Percentiles rank a stretch among this genome's conserved stretches.
These are phyloP conservation scores for Solen grandis DNA, from an alignment of 1,140 invertebrate species.

Conservation along the genomic window DNA sequence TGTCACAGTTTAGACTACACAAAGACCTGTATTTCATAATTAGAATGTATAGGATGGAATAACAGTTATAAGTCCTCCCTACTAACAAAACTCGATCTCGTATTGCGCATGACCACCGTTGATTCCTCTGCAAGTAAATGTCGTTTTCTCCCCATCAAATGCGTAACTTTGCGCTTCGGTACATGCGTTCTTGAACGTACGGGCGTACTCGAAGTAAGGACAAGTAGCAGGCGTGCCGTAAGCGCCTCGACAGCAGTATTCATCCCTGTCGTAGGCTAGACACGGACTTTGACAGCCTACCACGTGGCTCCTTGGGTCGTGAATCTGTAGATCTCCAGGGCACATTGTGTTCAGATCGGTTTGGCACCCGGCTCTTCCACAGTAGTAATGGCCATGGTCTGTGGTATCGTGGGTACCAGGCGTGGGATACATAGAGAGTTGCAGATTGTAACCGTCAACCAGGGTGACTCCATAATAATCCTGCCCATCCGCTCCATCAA, in stretches of 20 bases:
- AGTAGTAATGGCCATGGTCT: constrained; percentile 78
- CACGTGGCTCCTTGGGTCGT: constrained; percentile 64
- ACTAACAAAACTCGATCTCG: too few species aligned
- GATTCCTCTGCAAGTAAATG: constrained; percentile 53
- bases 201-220: constrained; percentile 82
- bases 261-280: constrained; percentile 83
- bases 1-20: too few species aligned
- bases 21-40: too few species aligned
- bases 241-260: constrained; percentile 83
- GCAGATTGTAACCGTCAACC: constrained; percentile 78
- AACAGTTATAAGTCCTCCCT: too few species aligned
- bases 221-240: constrained; percentile 82
- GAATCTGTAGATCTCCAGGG: too few species aligned
- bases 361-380: constrained; percentile 76
- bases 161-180: constrained; percentile 76
- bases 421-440: constrained; percentile 62
- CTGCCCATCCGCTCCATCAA: too few species aligned
- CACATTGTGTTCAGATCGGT: constrained; percentile 85
- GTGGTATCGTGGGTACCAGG: constrained; percentile 54
- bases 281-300: constrained; percentile 83
- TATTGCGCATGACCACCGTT: too few species aligned
- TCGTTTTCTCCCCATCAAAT: constrained; percentile 39
- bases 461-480: too few species aligned
- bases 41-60: too few species aligned
- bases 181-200: constrained; percentile 82